Base-by-base conservation (phyloP, 1,140 invertebrate genomes). In the Pseudomyrmex cubaensis region DNA sequence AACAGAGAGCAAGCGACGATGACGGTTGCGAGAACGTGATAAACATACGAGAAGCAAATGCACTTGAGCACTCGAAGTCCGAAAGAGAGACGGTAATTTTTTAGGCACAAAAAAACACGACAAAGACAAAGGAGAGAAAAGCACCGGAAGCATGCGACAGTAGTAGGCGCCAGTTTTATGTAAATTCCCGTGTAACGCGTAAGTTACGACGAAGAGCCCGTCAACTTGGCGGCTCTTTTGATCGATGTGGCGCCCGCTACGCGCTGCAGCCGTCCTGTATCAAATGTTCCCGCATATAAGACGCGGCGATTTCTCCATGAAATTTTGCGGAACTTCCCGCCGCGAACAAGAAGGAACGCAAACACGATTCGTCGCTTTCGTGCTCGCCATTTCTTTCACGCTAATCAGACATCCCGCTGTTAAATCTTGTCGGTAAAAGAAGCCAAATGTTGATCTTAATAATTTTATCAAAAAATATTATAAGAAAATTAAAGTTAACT, bases 191-290 rank as follows among this genome's bases (percentile, higher is more conserved):
- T 59, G 84, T 63, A 76, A 75, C 70, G 54, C 69, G 67, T 84
- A 85, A 90, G 69, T 91, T 89, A 90, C 89, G 85, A 88, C 69
- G 70, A 35, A 62, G 52, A 88, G 82, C 87, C 74, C 74, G 85
- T 90, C 90, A 90, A 87, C 72, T 89, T 89, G 90, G 86, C 86
- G 89, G 83, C 82, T 87, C 13, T 67, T 87, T 92, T 91, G 91
- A 92, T 91, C 87, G 90, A 92, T 91, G 91, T 89, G 89, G 88
- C 91, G 89, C 87, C 85, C 85, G 85, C 83, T 89, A 88, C 87
- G 87, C 85, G 87, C 85, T 72, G 57, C 69, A 56, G 54, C 50
- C 25, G 22, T 3, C 48, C 48, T 50, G 46, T 44, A 64, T 52
- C 82, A 59, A 59, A 50, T 56, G 52, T 46, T 77, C 17, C 22